Evolutionary conservation across 1,140 invertebrate genomes (phyloP).

Genomic region (Drosophila ercepeae): DNA sequence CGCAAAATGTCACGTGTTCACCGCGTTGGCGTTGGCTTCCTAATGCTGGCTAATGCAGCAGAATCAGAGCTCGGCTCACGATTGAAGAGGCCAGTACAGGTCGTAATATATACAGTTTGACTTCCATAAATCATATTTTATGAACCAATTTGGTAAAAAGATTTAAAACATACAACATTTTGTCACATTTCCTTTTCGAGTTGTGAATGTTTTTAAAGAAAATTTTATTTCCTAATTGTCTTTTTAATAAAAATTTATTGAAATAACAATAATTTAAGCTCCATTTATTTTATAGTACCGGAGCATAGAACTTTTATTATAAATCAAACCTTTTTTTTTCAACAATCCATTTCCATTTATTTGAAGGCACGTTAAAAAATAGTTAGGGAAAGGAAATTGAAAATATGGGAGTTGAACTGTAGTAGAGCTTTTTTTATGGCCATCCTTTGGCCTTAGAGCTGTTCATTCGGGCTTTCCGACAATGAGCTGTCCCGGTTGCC

Average conservation of each 20-base stretch:
- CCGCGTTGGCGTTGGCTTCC: conserved; percentile 21
- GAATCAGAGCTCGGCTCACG: conserved; percentile 46
- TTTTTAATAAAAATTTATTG: too few relatives aligned
- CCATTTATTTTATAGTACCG: too few relatives aligned
- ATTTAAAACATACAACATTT: too few relatives aligned
- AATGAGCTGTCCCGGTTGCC: conserved; percentile 23
- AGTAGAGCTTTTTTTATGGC: conserved; percentile 52
- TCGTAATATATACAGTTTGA: too few relatives aligned
- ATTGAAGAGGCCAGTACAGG: neutral
- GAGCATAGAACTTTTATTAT: neutral
- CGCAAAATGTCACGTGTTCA: conserved; percentile 60
- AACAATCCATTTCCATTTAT: neutral
- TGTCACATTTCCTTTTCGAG: neutral
- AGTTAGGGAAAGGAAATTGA: conserved; percentile 9
- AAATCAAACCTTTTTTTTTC: neutral
- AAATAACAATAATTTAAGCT: too few relatives aligned
- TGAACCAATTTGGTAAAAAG: neutral
- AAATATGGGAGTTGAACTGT: conserved; percentile 17
- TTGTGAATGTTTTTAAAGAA: too few relatives aligned
- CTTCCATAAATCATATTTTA: neutral
- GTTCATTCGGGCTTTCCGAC: conserved; percentile 18
- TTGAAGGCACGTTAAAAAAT: neutral
- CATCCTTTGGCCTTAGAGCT: conserved; percentile 15
- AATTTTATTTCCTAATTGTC: too few relatives aligned
- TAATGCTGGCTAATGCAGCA: conserved; percentile 24